These are phyloP conservation scores for Cottoperca gobio DNA, from an alignment of 2,797 vertebrate species.

Conservation along the genomic window DNA sequence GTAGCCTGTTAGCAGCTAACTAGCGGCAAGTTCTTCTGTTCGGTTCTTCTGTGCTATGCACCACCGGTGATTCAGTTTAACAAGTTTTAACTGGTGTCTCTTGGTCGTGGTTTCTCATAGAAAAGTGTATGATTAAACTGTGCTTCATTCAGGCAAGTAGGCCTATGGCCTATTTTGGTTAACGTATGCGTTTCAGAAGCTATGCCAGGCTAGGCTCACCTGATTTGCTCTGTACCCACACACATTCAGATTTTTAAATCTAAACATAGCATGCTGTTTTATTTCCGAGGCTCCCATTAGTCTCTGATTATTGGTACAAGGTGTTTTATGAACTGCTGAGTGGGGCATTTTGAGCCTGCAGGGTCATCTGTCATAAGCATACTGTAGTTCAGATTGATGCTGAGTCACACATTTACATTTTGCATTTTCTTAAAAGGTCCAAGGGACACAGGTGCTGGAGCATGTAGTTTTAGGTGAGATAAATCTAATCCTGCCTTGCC, in stretches of 20 bases:
- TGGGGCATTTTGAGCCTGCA: not conserved
- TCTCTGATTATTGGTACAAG: conserved; percentile 49
- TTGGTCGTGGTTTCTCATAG: too few relatives aligned
- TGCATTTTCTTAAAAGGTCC: conserved; percentile 44
- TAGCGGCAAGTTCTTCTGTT: too few relatives aligned
- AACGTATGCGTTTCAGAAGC: too few relatives aligned
- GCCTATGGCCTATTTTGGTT: too few relatives aligned
- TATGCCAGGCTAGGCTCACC: too few relatives aligned
- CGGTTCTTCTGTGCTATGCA: too few relatives aligned
- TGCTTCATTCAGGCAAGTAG: too few relatives aligned
- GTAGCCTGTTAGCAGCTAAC: too few relatives aligned
- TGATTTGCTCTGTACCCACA: too few relatives aligned
- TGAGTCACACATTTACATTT: conserved; percentile 31
- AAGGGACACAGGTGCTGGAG: conserved; percentile 19
- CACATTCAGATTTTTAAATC: not conserved
- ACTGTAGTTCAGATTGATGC: conserved; percentile 22
- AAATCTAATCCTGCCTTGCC: not conserved
- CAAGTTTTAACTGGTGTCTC: too few relatives aligned
- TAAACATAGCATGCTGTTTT: conserved; percentile 21
- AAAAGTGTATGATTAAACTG: too few relatives aligned
- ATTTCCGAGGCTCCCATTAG: conserved; percentile 38
- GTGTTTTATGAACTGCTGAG: conserved; percentile 53
- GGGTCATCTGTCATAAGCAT: conserved; percentile 29
- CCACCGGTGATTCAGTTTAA: too few relatives aligned
- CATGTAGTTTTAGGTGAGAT: conserved; percentile 25